Evolutionary conservation across 2,888 invertebrate genomes (phyloP).

Genomic region (Ctena decussata): DNA sequence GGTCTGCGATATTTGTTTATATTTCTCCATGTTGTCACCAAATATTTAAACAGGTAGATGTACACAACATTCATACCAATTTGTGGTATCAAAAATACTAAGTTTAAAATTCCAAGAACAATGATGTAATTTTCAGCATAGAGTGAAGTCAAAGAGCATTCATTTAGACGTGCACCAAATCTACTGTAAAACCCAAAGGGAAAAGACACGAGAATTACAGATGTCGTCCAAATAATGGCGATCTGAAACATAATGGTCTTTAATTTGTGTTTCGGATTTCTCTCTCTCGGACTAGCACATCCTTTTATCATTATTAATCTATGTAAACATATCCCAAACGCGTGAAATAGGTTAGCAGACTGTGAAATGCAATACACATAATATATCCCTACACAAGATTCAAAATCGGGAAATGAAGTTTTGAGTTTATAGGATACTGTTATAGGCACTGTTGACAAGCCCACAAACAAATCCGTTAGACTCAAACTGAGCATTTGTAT

Average conservation of each 20-base stretch:
- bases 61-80: neutral
- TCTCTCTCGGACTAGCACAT: neutral
- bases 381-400: neutral
- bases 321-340: neutral
- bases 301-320: neutral
- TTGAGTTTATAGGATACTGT: neutral
- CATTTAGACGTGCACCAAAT: neutral
- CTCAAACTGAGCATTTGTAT: slow-evolving; percentile 1
- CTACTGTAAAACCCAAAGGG: neutral
- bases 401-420: neutral
- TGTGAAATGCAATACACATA: neutral
- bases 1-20: too few species aligned
- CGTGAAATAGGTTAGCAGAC: neutral
- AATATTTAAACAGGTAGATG: neutral
- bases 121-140: neutral
- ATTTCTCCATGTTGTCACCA: neutral
- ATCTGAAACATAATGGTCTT: neutral
- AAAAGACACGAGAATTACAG: neutral
- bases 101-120: neutral
- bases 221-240: neutral
- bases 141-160: neutral
- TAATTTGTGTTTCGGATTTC: neutral
- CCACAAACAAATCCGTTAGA: neutral
- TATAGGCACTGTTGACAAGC: neutral
- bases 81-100: neutral